Conservation (phyloP, 2,797 vertebrate genomes). For the Cuculus canorus region DNA sequence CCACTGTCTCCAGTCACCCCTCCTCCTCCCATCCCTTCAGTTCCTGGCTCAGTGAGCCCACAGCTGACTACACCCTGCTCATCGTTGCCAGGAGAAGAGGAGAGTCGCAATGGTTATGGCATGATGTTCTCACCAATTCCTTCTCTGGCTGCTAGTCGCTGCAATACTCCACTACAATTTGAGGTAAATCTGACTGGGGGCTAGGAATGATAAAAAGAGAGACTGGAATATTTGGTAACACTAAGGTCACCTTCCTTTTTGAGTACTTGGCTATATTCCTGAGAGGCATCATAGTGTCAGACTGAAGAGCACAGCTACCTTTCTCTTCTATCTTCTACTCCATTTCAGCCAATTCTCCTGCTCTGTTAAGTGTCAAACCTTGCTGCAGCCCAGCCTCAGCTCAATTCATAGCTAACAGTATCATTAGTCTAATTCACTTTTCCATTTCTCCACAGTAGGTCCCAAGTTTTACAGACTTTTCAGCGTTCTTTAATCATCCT, state of each 20-base stretch:
- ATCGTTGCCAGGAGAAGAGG: constrained; percentile 83
- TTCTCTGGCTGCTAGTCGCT: constrained; percentile 92
- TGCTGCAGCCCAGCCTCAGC: neutral
- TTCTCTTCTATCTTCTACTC: neutral
- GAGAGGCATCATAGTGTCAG: neutral
- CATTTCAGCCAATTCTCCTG: neutral
- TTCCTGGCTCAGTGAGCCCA: constrained; percentile 79
- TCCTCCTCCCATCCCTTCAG: constrained; percentile 76
- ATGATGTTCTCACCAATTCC: constrained; percentile 88
- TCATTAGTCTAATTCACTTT: neutral
- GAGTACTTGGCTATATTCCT: neutral
- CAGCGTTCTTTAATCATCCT: neutral
- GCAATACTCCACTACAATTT: constrained; percentile 97
- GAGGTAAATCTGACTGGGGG: constrained; percentile 82
- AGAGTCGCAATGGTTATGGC: constrained; percentile 83
- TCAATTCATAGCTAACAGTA: neutral
- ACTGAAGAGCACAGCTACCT: neutral
- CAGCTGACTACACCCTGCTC: constrained; percentile 82
- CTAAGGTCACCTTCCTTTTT: neutral
- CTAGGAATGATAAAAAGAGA: neutral
- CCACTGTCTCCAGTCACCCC: constrained; percentile 92
- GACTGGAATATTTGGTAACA: neutral
- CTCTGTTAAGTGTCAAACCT: neutral
- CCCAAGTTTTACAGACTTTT: neutral
- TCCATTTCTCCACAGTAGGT: neutral